Conservation (phyloP, 2,113 vertebrate species). For the Mobula hypostoma region DNA sequence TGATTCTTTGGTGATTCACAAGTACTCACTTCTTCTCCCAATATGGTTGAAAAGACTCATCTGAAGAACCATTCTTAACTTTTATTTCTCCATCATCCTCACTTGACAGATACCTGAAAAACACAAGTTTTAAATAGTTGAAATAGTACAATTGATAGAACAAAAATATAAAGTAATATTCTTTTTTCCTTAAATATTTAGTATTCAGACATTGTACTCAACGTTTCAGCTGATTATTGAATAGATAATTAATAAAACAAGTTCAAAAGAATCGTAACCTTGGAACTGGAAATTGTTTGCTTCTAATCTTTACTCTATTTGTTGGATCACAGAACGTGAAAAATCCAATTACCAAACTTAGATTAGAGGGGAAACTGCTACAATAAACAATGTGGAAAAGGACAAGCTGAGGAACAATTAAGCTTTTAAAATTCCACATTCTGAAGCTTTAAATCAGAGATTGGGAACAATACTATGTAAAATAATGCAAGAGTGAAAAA, state of each 20-base stretch:
- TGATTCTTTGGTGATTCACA: background rate
- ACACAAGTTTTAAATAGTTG: constrained; percentile 24
- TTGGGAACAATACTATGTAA: background rate
- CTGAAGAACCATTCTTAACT: constrained; percentile 59
- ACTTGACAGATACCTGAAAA: constrained; percentile 62
- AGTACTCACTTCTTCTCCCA: constrained; percentile 67
- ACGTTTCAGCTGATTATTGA: too few relatives aligned
- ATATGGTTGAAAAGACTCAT: constrained; percentile 70
- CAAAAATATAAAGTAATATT: background rate
- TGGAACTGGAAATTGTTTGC: background rate
- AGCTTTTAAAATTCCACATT: background rate
- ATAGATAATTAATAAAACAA: background rate
- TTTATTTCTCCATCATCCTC: constrained; percentile 66
- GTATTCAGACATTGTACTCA: background rate
- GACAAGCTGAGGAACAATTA: background rate
- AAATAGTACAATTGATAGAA: background rate
- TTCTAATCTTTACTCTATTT: background rate
- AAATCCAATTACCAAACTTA: background rate
- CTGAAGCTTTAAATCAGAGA: background rate
- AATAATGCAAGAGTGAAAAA: background rate
- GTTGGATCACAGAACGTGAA: background rate
- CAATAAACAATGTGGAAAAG: background rate
- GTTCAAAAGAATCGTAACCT: background rate
- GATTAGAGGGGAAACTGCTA: background rate
- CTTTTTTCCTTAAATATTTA: background rate